These are phyloP conservation scores for Chydorus sphaericus DNA, from an alignment of 2,888 invertebrate genomes.

Conservation along the genomic window DNA sequence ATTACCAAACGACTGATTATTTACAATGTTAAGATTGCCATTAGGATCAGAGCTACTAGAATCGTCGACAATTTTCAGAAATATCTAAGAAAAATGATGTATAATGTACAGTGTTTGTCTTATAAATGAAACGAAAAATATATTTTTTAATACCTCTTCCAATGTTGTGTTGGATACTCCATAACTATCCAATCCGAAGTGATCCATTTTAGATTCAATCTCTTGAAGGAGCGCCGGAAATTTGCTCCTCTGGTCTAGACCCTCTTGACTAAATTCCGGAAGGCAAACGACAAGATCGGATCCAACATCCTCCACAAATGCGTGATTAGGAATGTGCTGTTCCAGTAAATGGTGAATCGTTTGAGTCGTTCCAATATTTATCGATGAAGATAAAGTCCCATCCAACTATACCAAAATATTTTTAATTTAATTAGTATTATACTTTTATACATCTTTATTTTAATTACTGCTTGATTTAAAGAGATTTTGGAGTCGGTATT, in stretches of 20 bases:
- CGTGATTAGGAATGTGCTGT: constrained; percentile 27
- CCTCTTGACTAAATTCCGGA: constrained; percentile 26
- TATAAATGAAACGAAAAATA: background rate
- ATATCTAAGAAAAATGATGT: constrained; percentile 26
- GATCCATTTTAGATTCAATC: constrained; percentile 28
- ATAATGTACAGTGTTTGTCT: too few relatives aligned
- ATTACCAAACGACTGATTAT: too few relatives aligned
- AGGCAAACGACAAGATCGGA: constrained; percentile 30
- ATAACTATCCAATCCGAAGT: constrained; percentile 35
- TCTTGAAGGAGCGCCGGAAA: constrained; percentile 17
- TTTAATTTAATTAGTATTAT: background rate
- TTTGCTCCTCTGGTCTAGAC: constrained; percentile 17
- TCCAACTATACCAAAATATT: too few relatives aligned
- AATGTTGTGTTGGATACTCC: constrained; percentile 42
- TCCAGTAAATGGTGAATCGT: constrained; percentile 24
- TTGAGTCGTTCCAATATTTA: background rate
- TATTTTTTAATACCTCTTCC: constrained; percentile 37
- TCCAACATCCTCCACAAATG: constrained; percentile 31
- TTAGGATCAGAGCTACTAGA: too few relatives aligned
- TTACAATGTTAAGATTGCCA: too few relatives aligned
- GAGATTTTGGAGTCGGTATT: background rate
- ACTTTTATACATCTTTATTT: background rate
- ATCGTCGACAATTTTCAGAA: constrained; percentile 31
- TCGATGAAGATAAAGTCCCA: too few relatives aligned
- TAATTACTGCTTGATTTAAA: background rate